Percentiles rank a stretch among this genome's conserved stretches.
These are phyloP conservation scores for Ellobium chinense DNA, from an alignment of 2,888 invertebrate genomes.

Conservation along the genomic window DNA sequence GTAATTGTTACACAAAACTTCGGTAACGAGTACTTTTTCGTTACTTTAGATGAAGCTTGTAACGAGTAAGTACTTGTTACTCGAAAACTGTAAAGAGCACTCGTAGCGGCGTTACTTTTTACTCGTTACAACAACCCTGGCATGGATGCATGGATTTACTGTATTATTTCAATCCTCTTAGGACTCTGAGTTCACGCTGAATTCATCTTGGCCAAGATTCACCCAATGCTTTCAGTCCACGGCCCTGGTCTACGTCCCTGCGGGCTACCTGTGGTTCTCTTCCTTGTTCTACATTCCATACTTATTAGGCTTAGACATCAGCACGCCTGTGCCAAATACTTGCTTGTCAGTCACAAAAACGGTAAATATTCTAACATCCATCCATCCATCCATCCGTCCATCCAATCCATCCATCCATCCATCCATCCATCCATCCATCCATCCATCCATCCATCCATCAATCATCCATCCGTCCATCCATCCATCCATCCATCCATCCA, in stretches of 20 bases:
- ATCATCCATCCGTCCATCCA: background rate
- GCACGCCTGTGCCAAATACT: slow-evolving; percentile 50
- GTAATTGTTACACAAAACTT: too few relatives aligned
- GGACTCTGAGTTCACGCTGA: slow-evolving; percentile 33
- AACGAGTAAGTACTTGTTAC: too few relatives aligned
- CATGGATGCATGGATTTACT: too few relatives aligned
- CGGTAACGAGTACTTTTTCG: too few relatives aligned
- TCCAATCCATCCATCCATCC: background rate
- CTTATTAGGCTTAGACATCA: slow-evolving; percentile 43
- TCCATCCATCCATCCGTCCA: background rate
- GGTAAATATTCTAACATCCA: slow-evolving; percentile 54
- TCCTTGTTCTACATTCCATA: slow-evolving; percentile 81
- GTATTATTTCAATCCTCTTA: too few relatives aligned
- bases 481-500: background rate
- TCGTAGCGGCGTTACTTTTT: too few relatives aligned
- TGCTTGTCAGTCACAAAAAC: slow-evolving; percentile 64
- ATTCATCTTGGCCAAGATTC: slow-evolving; percentile 83
- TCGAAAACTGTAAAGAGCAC: background rate
- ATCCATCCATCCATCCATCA: background rate
- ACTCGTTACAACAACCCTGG: too few relatives aligned
- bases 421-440: background rate
- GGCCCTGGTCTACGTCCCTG: slow-evolving; percentile 92
- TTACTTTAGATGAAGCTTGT: too few relatives aligned
- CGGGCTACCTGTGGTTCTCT: slow-evolving; percentile 89
- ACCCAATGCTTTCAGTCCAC: slow-evolving; percentile 95